phyloP scores from a whole-genome alignment of 2,797 vertebrate species.

The Trachurus trachurus region DNA sequence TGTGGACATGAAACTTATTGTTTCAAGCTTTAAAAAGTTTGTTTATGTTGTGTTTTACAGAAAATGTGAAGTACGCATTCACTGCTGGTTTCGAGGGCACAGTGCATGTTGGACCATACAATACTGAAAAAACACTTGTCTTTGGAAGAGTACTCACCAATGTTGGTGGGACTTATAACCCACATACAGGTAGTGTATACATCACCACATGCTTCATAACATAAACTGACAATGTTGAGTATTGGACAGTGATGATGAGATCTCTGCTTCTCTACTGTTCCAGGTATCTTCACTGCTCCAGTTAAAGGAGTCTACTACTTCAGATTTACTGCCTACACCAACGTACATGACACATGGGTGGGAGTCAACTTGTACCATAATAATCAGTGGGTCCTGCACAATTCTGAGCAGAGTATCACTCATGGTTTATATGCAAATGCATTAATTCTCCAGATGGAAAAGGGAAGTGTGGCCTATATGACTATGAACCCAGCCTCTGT shows the following conservation, averaged over 20 bases:
- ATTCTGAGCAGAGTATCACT: fast-evolving
- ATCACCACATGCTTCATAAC: not conserved
- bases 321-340: constrained; percentile 22
- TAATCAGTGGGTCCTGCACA: constrained; percentile 7
- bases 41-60: constrained; percentile 6
- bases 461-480: constrained; percentile 5
- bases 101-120: constrained; percentile 22
- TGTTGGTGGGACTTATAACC: not conserved
- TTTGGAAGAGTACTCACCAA: constrained; percentile 18
- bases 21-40: not conserved
- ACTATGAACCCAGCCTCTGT: not conserved
- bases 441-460: constrained; percentile 28
- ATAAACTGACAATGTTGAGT: not conserved
- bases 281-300: constrained; percentile 19
- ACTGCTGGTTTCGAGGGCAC: constrained; percentile 4
- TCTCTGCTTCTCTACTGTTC: not conserved
- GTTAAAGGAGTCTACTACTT: constrained; percentile 32
- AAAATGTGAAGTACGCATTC: constrained; percentile 10
- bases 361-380: not conserved
- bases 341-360: fast-evolving
- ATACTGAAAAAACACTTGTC: constrained; percentile 24
- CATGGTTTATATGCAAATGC: not conserved
- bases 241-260: not conserved
- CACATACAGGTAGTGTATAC: constrained; percentile 12
- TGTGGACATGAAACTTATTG: not conserved